A percentile compares a stretch with the other conserved stretches of the same genome.
These are phyloP conservation scores for Sinotaia quadrata DNA, from an alignment of 2,888 invertebrate genomes.

Conservation along the genomic window DNA sequence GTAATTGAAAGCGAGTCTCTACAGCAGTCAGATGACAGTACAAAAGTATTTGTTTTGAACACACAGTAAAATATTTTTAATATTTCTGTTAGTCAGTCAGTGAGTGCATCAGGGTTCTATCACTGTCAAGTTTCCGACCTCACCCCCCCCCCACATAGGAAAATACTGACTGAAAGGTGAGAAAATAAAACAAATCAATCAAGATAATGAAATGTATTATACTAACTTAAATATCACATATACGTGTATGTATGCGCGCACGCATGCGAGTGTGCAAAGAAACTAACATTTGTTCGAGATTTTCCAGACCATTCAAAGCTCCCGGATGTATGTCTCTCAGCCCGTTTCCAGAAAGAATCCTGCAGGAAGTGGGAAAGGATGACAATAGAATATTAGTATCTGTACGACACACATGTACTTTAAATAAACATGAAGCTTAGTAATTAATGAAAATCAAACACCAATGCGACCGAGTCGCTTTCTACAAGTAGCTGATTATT, in stretches of 20 bases:
- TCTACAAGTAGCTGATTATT: too few relatives aligned
- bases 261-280: not conserved
- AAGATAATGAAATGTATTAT: not conserved
- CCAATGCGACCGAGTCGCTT: too few relatives aligned
- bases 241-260: not conserved
- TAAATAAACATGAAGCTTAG: too few relatives aligned
- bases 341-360: conserved; percentile 3
- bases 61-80: too few relatives aligned
- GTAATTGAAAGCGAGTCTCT: too few relatives aligned
- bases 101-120: too few relatives aligned
- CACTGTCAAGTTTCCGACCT: not conserved
- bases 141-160: not conserved
- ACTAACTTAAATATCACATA: not conserved
- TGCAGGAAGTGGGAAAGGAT: not conserved
- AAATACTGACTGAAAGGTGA: not conserved
- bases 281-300: conserved; percentile 13
- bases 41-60: too few relatives aligned
- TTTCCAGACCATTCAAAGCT: conserved; percentile 13
- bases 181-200: not conserved
- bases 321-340: conserved; percentile 8
- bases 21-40: too few relatives aligned
- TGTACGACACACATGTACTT: too few relatives aligned
- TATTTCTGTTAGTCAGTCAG: too few relatives aligned
- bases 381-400: too few relatives aligned
- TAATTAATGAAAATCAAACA: too few relatives aligned